phyloP scores from a whole-genome alignment of 2,797 vertebrate genomes.

The Zenarchopterus dispar region DNA sequence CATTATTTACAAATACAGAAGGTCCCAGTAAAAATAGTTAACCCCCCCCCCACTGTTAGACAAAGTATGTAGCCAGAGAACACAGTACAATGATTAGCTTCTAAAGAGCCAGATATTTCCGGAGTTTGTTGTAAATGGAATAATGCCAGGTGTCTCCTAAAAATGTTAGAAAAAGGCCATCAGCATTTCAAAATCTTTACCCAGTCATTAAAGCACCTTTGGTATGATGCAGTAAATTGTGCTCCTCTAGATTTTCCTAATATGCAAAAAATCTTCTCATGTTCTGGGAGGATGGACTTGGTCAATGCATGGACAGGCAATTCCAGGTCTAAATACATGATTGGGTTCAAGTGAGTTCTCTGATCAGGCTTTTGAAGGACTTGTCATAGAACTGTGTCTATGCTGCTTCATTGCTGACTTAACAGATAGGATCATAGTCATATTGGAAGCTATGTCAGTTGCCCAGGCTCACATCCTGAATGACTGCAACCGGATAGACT shows the following conservation, averaged over 20 bases:
- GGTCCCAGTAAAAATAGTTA: background rate
- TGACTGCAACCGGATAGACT: background rate
- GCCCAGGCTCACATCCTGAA: background rate
- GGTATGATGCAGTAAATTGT: background rate
- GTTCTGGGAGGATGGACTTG: too few relatives aligned
- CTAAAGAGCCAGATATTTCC: background rate
- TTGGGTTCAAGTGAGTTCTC: background rate
- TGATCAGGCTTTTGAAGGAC: background rate
- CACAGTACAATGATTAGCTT: background rate
- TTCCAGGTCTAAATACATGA: background rate
- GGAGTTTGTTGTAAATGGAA: background rate
- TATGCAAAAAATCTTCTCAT: background rate
- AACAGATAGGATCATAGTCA: background rate
- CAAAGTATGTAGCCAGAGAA: background rate
- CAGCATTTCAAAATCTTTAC: background rate
- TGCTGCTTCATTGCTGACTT: background rate
- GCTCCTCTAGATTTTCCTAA: background rate
- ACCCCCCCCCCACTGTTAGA: background rate
- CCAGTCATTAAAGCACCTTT: too few relatives aligned
- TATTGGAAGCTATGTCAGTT: too few relatives aligned
- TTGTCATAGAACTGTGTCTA: background rate
- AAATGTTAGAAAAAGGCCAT: background rate
- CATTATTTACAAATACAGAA: background rate
- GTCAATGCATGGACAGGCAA: background rate
- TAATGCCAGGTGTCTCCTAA: background rate